These are phyloP conservation scores for Paralichthys olivaceus DNA, from an alignment of 2,113 vertebrate genomes.

Conservation along the genomic window DNA sequence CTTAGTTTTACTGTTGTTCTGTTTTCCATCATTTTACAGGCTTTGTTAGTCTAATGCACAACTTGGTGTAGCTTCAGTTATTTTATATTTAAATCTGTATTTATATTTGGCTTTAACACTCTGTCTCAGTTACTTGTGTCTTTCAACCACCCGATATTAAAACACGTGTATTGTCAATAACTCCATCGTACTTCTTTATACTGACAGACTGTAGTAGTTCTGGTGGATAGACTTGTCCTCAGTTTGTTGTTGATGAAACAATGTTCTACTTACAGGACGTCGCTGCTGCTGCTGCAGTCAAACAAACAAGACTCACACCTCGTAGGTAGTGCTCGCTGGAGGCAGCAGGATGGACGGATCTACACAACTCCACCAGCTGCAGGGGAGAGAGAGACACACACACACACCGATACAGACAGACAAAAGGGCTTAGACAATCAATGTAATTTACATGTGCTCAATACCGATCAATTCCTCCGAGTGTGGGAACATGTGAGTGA, in stretches of 20 bases:
- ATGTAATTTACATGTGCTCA: constrained; percentile 69
- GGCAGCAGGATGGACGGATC: constrained; percentile 5
- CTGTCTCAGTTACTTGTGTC: too few relatives aligned
- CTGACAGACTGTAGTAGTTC: too few relatives aligned
- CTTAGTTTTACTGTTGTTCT: background rate
- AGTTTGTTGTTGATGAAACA: too few relatives aligned
- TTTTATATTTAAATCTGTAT: background rate
- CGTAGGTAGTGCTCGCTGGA: background rate
- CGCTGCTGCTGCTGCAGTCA: background rate
- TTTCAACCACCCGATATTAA: too few relatives aligned
- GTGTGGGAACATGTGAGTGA: constrained; percentile 63
- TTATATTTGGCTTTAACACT: background rate
- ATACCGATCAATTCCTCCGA: constrained; percentile 57
- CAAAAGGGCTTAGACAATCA: constrained; percentile 47
- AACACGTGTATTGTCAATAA: too few relatives aligned
- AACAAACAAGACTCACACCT: background rate
- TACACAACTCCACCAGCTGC: constrained; percentile 62
- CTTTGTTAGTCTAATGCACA: background rate
- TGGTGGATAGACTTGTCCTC: too few relatives aligned
- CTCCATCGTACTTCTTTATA: too few relatives aligned
- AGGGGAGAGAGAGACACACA: constrained; percentile 26
- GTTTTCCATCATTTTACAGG: too few relatives aligned
- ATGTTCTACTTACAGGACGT: too few relatives aligned
- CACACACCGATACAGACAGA: constrained; percentile 13
- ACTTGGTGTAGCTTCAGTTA: too few relatives aligned